Percentiles rank a stretch among this genome's conserved stretches.
These are phyloP conservation scores for Helicoverpa armigera DNA, from an alignment of 1,140 invertebrate species.

Conservation along the genomic window DNA sequence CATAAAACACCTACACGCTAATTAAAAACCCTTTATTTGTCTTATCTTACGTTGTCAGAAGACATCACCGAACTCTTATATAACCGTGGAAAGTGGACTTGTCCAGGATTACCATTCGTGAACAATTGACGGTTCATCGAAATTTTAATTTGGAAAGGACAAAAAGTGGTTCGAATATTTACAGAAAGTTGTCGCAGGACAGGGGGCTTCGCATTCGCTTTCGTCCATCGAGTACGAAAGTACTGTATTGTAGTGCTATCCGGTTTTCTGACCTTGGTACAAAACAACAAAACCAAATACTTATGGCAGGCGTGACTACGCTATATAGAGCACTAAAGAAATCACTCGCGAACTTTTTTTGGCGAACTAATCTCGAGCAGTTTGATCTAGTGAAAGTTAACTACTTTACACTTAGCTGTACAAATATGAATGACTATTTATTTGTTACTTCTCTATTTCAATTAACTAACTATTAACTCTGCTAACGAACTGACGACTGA, in stretches of 20 bases:
- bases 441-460: constrained; percentile 38
- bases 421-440: constrained; percentile 40
- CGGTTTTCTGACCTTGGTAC: constrained; percentile 77
- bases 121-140: constrained; percentile 76
- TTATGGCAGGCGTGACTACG: constrained; percentile 66
- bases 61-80: constrained; percentile 67
- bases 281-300: constrained; percentile 61
- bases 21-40: constrained; percentile 76
- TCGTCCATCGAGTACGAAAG: constrained; percentile 74
- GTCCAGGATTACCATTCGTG: constrained; percentile 57
- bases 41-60: constrained; percentile 66
- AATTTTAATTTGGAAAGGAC: constrained; percentile 76
- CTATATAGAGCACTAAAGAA: constrained; percentile 74
- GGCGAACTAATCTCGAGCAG: constrained; percentile 64
- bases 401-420: constrained; percentile 52
- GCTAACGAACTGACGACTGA: neutral
- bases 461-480: constrained; percentile 38
- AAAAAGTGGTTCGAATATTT: constrained; percentile 78
- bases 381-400: constrained; percentile 77
- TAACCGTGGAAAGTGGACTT: constrained; percentile 77
- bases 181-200: constrained; percentile 78
- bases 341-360: constrained; percentile 73
- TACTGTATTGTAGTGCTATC: constrained; percentile 69
- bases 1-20: constrained; percentile 66
- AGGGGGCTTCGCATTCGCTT: constrained; percentile 75